Conservation (phyloP, 2,113 vertebrate genomes). For the Leptobrachium ailaonicum region DNA sequence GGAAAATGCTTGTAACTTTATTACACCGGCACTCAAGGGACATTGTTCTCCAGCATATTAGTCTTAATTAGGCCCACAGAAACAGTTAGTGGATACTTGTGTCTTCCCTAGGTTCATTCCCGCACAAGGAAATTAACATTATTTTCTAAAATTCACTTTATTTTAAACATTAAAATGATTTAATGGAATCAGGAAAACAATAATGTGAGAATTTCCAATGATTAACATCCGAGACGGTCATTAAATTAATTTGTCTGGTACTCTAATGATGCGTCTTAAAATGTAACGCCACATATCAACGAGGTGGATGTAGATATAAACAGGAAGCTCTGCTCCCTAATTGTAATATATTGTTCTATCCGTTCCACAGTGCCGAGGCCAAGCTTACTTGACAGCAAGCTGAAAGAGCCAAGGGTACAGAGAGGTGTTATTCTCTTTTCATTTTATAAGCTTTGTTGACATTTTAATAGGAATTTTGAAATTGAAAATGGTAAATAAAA, state of each 20-base stretch:
- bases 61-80: conserved; percentile 61
- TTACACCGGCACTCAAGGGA: conserved; percentile 13
- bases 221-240: conserved; percentile 1
- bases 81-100: conserved; percentile 57
- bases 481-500: conserved; percentile 41
- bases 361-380: not conserved
- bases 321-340: not conserved
- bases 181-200: conserved; percentile 17
- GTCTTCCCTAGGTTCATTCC: conserved; percentile 52
- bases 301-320: not conserved
- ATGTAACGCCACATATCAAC: not conserved
- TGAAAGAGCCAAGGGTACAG: conserved; percentile 7
- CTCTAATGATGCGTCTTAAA: conserved; percentile 14
- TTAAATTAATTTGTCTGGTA: conserved; percentile 17
- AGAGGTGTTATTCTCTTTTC: not conserved
- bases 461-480: conserved; percentile 37
- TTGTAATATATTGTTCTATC: not conserved
- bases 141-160: conserved; percentile 1
- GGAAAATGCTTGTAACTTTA: conserved; percentile 41
- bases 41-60: conserved; percentile 52
- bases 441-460: conserved; percentile 15
- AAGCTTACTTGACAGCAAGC: not conserved
- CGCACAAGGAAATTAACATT: conserved; percentile 5
- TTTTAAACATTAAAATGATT: conserved; percentile 31
- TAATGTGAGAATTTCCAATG: conserved; percentile 34